Conservation (phyloP, 2,113 vertebrate genomes). For the Gallinago jamesoni region DNA sequence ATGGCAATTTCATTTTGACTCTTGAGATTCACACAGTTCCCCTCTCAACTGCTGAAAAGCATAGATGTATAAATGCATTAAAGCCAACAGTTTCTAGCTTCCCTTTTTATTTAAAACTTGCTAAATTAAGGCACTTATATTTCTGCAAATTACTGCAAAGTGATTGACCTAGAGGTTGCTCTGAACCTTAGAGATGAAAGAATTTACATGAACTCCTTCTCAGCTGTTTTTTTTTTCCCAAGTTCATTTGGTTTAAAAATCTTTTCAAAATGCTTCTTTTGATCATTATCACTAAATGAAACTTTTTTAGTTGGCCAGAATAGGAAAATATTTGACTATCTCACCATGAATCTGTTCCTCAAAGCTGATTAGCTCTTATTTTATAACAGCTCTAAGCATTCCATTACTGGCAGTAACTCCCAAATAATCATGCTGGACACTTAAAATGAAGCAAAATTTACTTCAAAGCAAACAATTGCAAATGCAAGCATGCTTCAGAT, state of each 20-base stretch:
- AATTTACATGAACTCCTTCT: not conserved
- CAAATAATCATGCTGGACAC: not conserved
- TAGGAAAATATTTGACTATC: not conserved
- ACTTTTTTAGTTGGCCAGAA: not conserved
- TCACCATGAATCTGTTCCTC: not conserved
- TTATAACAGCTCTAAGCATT: not conserved
- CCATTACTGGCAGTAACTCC: not conserved
- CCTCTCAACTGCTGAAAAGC: not conserved
- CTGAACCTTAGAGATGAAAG: slow-evolving; percentile 30
- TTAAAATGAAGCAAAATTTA: not conserved
- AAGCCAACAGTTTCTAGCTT: not conserved
- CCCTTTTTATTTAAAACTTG: not conserved
- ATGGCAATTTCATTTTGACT: not conserved
- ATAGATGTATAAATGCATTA: not conserved
- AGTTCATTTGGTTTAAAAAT: not conserved
- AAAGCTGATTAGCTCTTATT: not conserved
- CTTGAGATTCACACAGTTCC: not conserved
- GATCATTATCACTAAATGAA: not conserved
- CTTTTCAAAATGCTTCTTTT: not conserved
- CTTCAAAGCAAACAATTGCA: slow-evolving; percentile 32
- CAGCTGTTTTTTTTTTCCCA: not conserved
- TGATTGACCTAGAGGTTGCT: slow-evolving; percentile 20
- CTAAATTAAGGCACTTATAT: slow-evolving; percentile 41
- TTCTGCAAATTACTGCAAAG: slow-evolving; percentile 35
- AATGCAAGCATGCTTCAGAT: not conserved